Percentiles rank a stretch among this genome's conserved stretches.
Evolutionary conservation across 2,113 vertebrate genomes (phyloP).

Genomic region (Anarrhichthys ocellatus): DNA sequence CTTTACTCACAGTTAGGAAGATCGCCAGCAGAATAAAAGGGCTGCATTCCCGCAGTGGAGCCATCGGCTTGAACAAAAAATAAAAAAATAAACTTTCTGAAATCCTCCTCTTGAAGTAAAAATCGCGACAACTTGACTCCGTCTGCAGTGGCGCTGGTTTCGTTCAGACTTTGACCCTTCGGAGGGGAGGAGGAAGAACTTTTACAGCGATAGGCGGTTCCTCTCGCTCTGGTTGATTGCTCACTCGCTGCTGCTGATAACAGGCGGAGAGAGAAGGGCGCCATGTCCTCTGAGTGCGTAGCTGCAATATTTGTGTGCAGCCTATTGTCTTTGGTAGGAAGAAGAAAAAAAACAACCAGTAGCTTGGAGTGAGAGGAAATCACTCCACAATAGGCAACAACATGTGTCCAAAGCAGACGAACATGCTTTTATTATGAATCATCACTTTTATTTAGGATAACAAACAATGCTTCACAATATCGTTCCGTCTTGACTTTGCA

Average conservation of each 20-base stretch:
- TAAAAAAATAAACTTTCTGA: background rate
- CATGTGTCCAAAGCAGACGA: background rate
- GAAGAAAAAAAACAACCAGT: background rate
- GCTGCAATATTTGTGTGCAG: constrained; percentile 16
- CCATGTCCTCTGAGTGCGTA: background rate
- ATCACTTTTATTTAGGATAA: background rate
- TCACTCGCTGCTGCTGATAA: constrained; percentile 57
- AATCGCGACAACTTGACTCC: background rate
- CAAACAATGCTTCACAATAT: background rate
- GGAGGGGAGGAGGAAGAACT: background rate
- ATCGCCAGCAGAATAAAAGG: constrained; percentile 34
- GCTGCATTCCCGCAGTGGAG: constrained; percentile 23
- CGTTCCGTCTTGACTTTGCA: background rate
- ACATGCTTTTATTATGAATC: background rate
- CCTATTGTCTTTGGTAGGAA: constrained; percentile 23
- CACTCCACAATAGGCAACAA: no score
- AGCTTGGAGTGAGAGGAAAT: background rate
- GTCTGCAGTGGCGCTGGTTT: background rate
- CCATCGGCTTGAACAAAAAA: constrained; percentile 43
- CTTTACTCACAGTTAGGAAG: constrained; percentile 61
- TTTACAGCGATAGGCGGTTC: constrained; percentile 58
- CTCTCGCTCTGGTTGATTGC: constrained; percentile 3
- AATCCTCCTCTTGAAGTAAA: background rate
- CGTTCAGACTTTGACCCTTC: constrained; percentile 68
- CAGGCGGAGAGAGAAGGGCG: constrained; percentile 36